A percentile compares a stretch with the other conserved stretches of the same genome.
Evolutionary conservation across 37 sponge, comb jelly and placozoan species (phyloP).

Genomic region (Theonella swinhoei): DNA sequence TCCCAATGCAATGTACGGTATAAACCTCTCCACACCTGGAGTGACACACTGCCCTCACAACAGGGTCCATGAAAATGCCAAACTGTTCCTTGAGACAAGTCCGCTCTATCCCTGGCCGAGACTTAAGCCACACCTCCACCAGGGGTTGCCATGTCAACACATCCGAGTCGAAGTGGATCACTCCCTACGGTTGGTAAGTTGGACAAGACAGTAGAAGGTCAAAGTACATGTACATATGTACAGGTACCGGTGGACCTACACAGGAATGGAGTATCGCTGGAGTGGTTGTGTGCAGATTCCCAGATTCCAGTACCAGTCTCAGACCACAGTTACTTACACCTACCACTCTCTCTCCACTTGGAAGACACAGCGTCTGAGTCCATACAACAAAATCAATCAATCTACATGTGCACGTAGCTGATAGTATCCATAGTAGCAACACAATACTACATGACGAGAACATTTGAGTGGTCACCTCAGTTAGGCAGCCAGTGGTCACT

Average conservation of each 20-base stretch:
- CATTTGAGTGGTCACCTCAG: too few species aligned
- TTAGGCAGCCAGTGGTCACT: too few species aligned
- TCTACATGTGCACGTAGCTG: too few species aligned
- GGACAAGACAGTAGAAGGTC: background rate
- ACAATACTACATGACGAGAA: too few species aligned
- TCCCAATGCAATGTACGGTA: too few species aligned
- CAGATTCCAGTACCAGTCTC: conserved; percentile 84
- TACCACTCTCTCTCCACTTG: conserved; percentile 75
- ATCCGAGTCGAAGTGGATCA: conserved; percentile 73
- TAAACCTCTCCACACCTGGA: too few species aligned
- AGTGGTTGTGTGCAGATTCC: conserved; percentile 52
- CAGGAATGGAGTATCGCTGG: conserved; percentile 56
- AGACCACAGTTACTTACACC: conserved; percentile 31
- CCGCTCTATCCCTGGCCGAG: conserved; percentile 54
- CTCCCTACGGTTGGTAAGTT: conserved; percentile 47
- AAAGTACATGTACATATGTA: conserved; percentile 17
- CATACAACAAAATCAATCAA: too few species aligned
- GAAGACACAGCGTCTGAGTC: conserved; percentile 44
- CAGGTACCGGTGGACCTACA: conserved; percentile 35
- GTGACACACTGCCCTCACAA: conserved; percentile 37
- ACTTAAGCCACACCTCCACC: conserved; percentile 62
- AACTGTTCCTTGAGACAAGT: conserved; percentile 49
- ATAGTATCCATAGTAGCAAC: too few species aligned
- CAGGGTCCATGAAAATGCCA: conserved; percentile 41
- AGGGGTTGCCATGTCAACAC: conserved; percentile 86